Conservation (phyloP, 2,797 vertebrate species). For the Petrocephalus schoutedeni region DNA sequence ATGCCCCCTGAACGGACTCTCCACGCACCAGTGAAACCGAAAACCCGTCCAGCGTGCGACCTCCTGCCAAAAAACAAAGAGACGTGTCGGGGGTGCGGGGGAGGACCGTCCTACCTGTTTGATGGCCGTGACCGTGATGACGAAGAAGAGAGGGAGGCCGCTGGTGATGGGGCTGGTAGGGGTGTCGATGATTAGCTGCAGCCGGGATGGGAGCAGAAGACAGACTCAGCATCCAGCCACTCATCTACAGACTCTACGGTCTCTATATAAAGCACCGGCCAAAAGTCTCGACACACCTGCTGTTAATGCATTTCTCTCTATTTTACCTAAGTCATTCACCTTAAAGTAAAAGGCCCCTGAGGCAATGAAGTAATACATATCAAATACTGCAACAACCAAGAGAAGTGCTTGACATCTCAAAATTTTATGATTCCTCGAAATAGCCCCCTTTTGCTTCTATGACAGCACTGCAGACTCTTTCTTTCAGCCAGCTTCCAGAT, state of each 20-base stretch:
- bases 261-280: background rate
- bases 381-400: background rate
- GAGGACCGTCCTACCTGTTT: constrained; percentile 76
- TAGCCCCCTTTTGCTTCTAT: background rate
- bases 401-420: background rate
- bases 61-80: background rate
- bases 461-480: background rate
- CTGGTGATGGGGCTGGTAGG: constrained; percentile 94
- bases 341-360: background rate
- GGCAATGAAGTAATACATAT: background rate
- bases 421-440: background rate
- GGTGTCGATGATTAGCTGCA: constrained; percentile 91
- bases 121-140: constrained; percentile 92
- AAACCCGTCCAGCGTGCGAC: background rate
- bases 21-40: background rate
- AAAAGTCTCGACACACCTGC: background rate
- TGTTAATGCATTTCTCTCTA: background rate
- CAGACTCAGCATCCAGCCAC: background rate
- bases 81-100: background rate
- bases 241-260: background rate
- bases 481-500: background rate
- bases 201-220: constrained; percentile 17
- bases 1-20: background rate
- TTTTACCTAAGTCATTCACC: background rate
- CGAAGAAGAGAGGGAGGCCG: constrained; percentile 89